These are phyloP conservation scores for Nerophis lumbriciformis DNA, from an alignment of 2,113 vertebrate genomes.

Conservation along the genomic window DNA sequence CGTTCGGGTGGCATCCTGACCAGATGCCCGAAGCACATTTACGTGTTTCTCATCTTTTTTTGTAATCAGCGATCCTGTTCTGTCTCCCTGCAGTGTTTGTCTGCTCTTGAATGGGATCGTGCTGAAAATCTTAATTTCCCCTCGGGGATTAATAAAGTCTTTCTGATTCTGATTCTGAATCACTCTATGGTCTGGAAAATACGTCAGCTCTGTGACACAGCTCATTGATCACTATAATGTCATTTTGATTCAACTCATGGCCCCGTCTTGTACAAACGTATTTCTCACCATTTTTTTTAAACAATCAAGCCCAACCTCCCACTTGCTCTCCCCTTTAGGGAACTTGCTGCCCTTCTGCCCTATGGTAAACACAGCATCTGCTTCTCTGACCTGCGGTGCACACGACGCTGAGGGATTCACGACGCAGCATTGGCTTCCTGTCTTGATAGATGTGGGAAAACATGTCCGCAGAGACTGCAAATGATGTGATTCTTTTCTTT, in stretches of 20 bases:
- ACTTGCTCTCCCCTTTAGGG: slow-evolving; percentile 5
- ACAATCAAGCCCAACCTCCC: not conserved
- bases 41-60: too few species aligned
- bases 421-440: slow-evolving; percentile 49
- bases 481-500: slow-evolving; percentile 7
- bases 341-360: slow-evolving; percentile 29
- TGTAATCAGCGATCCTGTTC: too few species aligned
- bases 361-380: slow-evolving; percentile 47
- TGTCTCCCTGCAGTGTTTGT: too few species aligned
- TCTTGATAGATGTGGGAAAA: slow-evolving; percentile 40
- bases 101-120: too few species aligned
- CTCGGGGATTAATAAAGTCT: too few species aligned
- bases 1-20: too few species aligned
- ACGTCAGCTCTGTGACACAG: too few species aligned
- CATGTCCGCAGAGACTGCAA: not conserved
- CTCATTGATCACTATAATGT: slow-evolving; percentile 1
- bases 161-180: too few species aligned
- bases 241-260: not conserved
- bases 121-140: too few species aligned
- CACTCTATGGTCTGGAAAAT: too few species aligned
- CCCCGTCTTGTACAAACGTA: not conserved
- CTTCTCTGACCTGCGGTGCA: slow-evolving; percentile 35
- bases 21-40: too few species aligned
- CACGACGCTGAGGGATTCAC: slow-evolving; percentile 29
- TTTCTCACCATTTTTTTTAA: not conserved